Evolutionary conservation across 2,113 vertebrate genomes (phyloP), one percentile per base, ranked within the genome.

Genomic region (Oryzias celebensis): DNA sequence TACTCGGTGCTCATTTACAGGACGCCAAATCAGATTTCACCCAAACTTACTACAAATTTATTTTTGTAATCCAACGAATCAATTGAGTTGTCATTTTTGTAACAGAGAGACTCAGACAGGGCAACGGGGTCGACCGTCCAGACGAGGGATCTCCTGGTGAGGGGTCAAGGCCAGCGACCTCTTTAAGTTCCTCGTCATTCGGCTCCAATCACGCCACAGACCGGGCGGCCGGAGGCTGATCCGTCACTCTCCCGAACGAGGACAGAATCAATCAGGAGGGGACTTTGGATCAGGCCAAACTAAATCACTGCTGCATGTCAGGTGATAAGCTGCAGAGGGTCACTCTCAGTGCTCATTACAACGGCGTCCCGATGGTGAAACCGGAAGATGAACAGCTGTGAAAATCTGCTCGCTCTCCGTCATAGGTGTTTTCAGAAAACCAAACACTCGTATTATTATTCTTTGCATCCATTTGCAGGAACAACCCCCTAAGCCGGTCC

Each of bases 251-350:
- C 71, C 76, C 55, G 62, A 73, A 77, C 63, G 86, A 84, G 81
- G 85, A 89, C 84, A 83, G 86, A 84, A 89, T 88, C 84, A 80
- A 77, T 88, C 87, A 84, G 47, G 71, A 72, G 47, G 75, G 67
- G 71, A 64, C 65, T 65, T 76, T 41, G 41, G 60, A 84, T 86
- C 78, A 59, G 28, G 72, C 20, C 24, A 4, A 58, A 31, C 77
- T 79, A 80, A 84, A 87, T 86, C 71, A 72, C 69, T 54, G 36
- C 47, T 42, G 58, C 61, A 79, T 84, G 84, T 83, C 85, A 68
- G 69, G 62, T 61, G 78, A 83, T 74, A 76, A 71, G 67, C 50
- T 44, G 20, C 65, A 64, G 58, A 55, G 22, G 74, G 68, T 65
- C 68, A 13, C 36, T 62, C 58, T 71, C 58, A n/a, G 50, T 20